These are phyloP conservation scores for Brachionus paranguensis DNA, from an alignment of 1,140 invertebrate species.

Conservation along the genomic window DNA sequence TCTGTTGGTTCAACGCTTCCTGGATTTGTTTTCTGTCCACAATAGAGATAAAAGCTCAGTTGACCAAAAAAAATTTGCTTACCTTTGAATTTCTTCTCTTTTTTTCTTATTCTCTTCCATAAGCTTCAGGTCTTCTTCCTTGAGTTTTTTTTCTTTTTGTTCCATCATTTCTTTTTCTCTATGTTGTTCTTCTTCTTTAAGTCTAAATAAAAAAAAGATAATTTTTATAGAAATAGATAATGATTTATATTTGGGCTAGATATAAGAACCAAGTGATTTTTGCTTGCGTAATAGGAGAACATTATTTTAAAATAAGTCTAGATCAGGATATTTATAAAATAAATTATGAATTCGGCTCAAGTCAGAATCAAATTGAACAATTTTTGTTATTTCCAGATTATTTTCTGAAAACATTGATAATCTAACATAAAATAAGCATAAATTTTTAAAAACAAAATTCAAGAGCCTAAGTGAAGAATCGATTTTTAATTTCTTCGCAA, in stretches of 20 bases:
- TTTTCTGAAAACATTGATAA: neutral
- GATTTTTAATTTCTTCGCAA: neutral
- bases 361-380: neutral
- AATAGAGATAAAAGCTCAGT: neutral
- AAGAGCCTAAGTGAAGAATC: neutral
- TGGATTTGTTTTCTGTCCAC: constrained; percentile 36
- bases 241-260: neutral
- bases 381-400: neutral
- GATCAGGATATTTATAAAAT: neutral
- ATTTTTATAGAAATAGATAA: neutral
- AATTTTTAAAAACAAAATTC: neutral
- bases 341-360: constrained; percentile 23
- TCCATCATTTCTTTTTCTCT: constrained; percentile 33
- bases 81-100: constrained; percentile 39
- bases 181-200: constrained; percentile 12
- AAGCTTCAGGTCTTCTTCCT: constrained; percentile 18
- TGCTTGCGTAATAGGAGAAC: neutral
- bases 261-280: neutral
- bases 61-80: neutral
- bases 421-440: neutral
- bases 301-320: neutral
- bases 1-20: constrained; percentile 39
- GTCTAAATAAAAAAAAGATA: neutral
- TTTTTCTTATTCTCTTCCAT: constrained; percentile 38
- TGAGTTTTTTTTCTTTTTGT: constrained; percentile 37